Base-by-base conservation (phyloP, 2,888 invertebrate species). In the Minunthozetes semirufus region DNA sequence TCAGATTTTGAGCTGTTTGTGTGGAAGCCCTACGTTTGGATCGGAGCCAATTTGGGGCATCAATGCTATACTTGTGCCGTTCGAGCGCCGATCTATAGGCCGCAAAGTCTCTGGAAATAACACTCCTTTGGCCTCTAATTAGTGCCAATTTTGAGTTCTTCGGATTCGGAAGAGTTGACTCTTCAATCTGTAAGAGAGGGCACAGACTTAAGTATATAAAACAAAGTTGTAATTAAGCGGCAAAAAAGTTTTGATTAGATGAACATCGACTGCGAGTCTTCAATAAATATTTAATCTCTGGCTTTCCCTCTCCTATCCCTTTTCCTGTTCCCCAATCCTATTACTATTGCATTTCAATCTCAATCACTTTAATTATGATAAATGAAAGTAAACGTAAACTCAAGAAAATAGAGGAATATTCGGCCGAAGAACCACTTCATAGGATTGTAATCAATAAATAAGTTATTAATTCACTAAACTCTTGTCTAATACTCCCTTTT, bases 61-160 rank as follows among this genome's bases (percentile, higher is more conserved):
- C 77, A n/a, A 79, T 77, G n/a, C 75, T 74, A 70, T 77, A 77
- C 2, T 74, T 75, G 71, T 77, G 77, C 17, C 76, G 71, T 50
- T 78, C 71, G 27, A 79, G 72, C 1, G 77, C 73, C 29, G 74
- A 77, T 72, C 77, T 77, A 71, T 78, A 79, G 11, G 79, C 61
- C 3, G 79, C 78, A 11, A 79, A 76, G 61, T 79, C 79, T 59
- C 79, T 63, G 13, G 76, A 61, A 27, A 79, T 76, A 19, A 79
- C 77, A 72, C 77, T 76, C 74, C 77, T 78, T 66, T 78, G 78
- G 19, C 79, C 79, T 17, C 77, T 76, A 53, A 79, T 73, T 33
- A 79, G 33, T 13, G 78, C 78, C 11, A 76, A 72, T 72, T 78
- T 78, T 63, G 63, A 6, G 27, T 53, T 70, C 48, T 76, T 75